A percentile compares a stretch with the other conserved stretches of the same genome.
These are phyloP conservation scores for Polydrusus tereticollis DNA, from an alignment of 2,888 invertebrate species.

Conservation along the genomic window DNA sequence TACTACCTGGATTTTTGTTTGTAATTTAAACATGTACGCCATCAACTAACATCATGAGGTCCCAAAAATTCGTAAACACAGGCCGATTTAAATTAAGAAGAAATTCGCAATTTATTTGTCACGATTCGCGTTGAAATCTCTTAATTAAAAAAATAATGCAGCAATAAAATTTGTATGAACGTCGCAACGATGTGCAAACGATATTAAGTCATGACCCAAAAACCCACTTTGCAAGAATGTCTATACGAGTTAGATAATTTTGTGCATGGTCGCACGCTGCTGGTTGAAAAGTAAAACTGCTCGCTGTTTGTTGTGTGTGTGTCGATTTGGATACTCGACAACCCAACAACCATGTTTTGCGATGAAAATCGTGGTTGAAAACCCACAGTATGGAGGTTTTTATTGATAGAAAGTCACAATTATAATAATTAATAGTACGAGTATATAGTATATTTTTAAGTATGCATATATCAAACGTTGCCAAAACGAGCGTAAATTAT, in stretches of 20 bases:
- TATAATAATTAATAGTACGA: no score
- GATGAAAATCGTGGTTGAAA: not conserved
- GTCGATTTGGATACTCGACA: not conserved
- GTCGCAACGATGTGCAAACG: slow-evolving; percentile 41
- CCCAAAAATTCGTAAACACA: not conserved
- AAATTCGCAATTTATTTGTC: not conserved
- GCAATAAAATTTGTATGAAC: slow-evolving; percentile 25
- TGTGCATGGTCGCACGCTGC: slow-evolving; percentile 30
- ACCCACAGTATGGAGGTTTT: no score
- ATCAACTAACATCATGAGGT: no score
- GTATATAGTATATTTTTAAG: no score
- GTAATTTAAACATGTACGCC: no score
- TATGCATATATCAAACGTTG: no score
- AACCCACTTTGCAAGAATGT: slow-evolving; percentile 49
- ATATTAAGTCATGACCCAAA: slow-evolving; percentile 51
- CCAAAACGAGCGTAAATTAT: no score
- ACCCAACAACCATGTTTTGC: no score
- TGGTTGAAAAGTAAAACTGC: slow-evolving; percentile 44
- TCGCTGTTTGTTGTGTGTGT: not conserved
- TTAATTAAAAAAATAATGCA: slow-evolving; percentile 35
- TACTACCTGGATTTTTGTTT: no score
- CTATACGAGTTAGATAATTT: slow-evolving; percentile 50
- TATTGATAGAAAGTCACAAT: no score
- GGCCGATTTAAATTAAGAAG: not conserved
- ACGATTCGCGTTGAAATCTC: not conserved